These are phyloP conservation scores for Pollimyrus isidori DNA, from an alignment of 2,113 vertebrate genomes.

Conservation along the genomic window DNA sequence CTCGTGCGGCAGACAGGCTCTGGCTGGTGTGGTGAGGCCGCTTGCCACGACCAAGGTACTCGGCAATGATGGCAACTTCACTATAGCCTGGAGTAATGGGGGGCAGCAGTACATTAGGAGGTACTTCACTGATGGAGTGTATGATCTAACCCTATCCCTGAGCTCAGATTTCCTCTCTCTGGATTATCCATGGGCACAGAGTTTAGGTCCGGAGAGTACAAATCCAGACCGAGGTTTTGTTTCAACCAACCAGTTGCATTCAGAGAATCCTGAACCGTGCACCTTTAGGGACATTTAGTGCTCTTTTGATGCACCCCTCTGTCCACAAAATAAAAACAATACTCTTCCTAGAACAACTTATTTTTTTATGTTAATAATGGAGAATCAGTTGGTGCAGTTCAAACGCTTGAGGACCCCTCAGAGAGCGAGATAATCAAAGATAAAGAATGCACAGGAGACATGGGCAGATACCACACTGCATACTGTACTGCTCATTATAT, in stretches of 20 bases:
- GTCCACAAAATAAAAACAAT: neutral
- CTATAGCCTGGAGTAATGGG: slow-evolving; percentile 21
- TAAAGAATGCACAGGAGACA: neutral
- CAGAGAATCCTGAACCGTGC: neutral
- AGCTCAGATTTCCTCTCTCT: neutral
- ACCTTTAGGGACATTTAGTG: neutral
- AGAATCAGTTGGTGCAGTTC: neutral
- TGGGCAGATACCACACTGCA: neutral
- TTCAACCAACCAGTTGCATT: neutral
- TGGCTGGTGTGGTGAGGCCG: neutral
- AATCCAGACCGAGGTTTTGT: neutral
- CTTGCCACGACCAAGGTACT: neutral
- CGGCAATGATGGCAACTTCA: neutral
- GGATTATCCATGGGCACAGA: neutral
- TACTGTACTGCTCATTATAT: neutral
- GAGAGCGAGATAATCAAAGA: neutral
- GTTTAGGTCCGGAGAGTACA: neutral
- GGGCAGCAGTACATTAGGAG: neutral
- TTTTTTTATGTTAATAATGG: neutral
- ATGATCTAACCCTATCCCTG: neutral
- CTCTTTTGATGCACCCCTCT: neutral
- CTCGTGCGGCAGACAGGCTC: slow-evolving; percentile 40
- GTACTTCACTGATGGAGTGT: too few species aligned
- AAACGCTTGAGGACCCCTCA: neutral
- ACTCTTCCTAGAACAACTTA: neutral